phyloP scores from a whole-genome alignment of 2,797 vertebrate genomes.

The Selene dorsalis region DNA sequence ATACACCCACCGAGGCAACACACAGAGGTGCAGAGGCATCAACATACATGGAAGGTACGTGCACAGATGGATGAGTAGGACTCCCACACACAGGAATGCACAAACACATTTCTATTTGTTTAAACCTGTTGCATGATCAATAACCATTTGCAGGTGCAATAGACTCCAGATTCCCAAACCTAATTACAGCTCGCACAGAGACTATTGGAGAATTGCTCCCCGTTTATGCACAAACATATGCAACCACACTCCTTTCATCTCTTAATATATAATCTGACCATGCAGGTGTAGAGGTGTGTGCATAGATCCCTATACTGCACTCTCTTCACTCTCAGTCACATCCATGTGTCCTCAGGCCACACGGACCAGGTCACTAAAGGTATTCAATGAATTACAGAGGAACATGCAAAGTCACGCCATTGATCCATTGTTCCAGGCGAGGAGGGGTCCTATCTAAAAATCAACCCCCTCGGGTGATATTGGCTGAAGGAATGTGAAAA shows the following conservation, averaged over 20 bases:
- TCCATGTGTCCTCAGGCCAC: slow-evolving; percentile 41
- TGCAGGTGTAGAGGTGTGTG: background rate
- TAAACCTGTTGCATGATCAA: slow-evolving; percentile 60
- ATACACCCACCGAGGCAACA: background rate
- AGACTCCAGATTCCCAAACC: slow-evolving; percentile 46
- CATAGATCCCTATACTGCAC: too few relatives aligned
- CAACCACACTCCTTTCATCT: background rate
- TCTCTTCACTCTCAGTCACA: background rate
- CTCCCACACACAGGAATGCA: slow-evolving; percentile 3
- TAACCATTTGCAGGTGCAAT: slow-evolving; percentile 49
- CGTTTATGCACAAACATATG: slow-evolving; percentile 3
- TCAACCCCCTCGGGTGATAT: slow-evolving; percentile 45
- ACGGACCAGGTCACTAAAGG: slow-evolving; percentile 63
- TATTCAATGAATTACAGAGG: slow-evolving; percentile 43
- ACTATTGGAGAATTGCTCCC: background rate
- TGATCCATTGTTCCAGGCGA: slow-evolving; percentile 70
- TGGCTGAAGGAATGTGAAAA: slow-evolving; percentile 64
- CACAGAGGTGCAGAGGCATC: background rate
- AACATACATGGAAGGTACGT: background rate
- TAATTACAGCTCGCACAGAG: slow-evolving; percentile 31
- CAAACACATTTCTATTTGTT: background rate
- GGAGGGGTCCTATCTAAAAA: slow-evolving; percentile 66
- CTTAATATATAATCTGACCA: background rate
- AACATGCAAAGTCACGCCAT: slow-evolving; percentile 72
- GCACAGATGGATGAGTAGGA: slow-evolving; percentile 2